Evolutionary conservation across 2,888 invertebrate species (phyloP).

Genomic region (Glyphotaelius pellucidus): DNA sequence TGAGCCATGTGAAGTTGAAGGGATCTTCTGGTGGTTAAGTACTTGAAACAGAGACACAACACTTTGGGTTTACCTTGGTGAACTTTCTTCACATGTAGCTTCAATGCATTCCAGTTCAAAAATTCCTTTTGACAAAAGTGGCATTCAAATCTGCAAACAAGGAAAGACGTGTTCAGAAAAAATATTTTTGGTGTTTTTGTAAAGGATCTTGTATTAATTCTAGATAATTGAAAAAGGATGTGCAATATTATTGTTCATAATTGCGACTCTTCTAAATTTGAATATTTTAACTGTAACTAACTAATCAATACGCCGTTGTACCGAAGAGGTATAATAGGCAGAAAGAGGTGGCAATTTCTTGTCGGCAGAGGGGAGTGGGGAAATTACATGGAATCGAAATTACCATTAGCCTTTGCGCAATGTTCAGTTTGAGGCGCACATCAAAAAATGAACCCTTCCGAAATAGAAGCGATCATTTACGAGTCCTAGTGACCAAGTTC

Average conservation of each 20-base stretch:
- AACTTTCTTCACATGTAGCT: conserved; percentile 66
- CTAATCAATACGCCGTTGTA: not conserved
- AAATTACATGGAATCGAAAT: too few species aligned
- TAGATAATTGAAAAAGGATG: not conserved
- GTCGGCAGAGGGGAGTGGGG: too few species aligned
- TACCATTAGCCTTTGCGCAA: too few species aligned
- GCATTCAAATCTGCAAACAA: conserved; percentile 64
- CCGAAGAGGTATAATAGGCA: too few species aligned
- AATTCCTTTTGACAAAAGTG: conserved; percentile 67
- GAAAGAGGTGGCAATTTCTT: too few species aligned
- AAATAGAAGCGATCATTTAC: too few species aligned
- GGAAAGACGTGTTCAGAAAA: not conserved
- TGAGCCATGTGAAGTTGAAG: conserved; percentile 67
- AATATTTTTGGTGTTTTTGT: not conserved
- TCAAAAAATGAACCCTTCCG: too few species aligned
- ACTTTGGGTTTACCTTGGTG: conserved; percentile 67
- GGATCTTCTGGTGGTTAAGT: conserved; percentile 67
- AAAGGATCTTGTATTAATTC: not conserved
- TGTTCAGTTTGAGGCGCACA: too few species aligned
- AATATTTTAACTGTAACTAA: not conserved
- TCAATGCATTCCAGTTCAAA: conserved; percentile 67
- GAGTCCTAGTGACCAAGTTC: too few species aligned
- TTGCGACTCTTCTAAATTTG: not conserved
- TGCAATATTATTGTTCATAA: not conserved
- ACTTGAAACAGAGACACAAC: conserved; percentile 67